These are phyloP conservation scores for Sepiola atlantica DNA, from an alignment of 2,888 invertebrate species.

Conservation along the genomic window DNA sequence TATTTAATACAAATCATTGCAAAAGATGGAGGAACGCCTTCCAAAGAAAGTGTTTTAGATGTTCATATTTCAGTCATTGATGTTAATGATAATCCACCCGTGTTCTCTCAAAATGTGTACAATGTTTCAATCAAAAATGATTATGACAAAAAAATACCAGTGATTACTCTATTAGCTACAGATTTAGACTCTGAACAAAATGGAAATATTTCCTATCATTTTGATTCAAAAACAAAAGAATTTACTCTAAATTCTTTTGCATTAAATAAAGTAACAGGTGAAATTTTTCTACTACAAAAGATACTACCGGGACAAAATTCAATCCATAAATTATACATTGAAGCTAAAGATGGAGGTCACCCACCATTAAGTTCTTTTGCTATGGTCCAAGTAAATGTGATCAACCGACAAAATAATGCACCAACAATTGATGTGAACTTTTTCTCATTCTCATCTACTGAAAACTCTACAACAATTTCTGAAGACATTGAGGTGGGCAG, in stretches of 20 bases:
- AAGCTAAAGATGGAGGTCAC: slow-evolving; percentile 20
- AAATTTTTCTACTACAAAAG: neutral
- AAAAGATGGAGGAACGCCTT: slow-evolving; percentile 49
- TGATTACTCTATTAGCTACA: neutral
- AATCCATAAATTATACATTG: neutral
- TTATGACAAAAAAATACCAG: neutral
- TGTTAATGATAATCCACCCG: slow-evolving; percentile 52
- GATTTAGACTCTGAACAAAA: slow-evolving; percentile 34
- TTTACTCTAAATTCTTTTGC: neutral
- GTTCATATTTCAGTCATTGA: slow-evolving; percentile 50
- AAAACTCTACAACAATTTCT: neutral
- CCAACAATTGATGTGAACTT: neutral
- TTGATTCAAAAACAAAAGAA: neutral
- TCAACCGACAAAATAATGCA: neutral
- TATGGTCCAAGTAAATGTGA: neutral
- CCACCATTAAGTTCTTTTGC: slow-evolving; percentile 13
- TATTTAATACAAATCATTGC: slow-evolving; percentile 47
- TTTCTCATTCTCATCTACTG: neutral
- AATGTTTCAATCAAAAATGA: slow-evolving; percentile 36
- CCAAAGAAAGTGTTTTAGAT: slow-evolving; percentile 22
- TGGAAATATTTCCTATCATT: slow-evolving; percentile 24
- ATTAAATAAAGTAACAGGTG: neutral
- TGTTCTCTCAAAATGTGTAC: slow-evolving; percentile 46
- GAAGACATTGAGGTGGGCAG: neutral
- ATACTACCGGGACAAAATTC: neutral